Evolutionary conservation across 2,888 invertebrate species (phyloP).

Genomic region (Cremastinae sp.): DNA sequence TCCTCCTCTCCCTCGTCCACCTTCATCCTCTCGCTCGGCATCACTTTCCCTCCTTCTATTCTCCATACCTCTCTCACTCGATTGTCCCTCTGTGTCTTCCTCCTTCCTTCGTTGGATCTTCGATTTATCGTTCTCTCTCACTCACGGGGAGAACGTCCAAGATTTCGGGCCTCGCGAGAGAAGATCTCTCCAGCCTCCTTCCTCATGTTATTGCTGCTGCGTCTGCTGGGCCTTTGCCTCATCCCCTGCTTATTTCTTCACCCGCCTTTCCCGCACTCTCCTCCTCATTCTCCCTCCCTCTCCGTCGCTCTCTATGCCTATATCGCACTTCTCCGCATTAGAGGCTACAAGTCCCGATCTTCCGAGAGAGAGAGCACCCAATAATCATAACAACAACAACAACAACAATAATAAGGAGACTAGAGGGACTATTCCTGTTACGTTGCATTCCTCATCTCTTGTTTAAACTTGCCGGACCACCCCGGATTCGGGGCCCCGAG

Average conservation of each 20-base stretch:
- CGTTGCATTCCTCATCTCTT: constrained; percentile 79
- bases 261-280: constrained; percentile 40
- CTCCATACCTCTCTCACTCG: constrained; percentile 37
- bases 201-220: constrained; percentile 54
- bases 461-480: constrained; percentile 79
- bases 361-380: constrained; percentile 67
- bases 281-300: constrained; percentile 32
- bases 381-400: constrained; percentile 71
- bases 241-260: too few species aligned
- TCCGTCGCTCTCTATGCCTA: constrained; percentile 57
- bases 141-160: constrained; percentile 33
- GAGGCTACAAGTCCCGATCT: constrained; percentile 66
- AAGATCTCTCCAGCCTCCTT: constrained; percentile 60
- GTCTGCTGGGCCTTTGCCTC: constrained; percentile 48
- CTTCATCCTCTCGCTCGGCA: constrained; percentile 47
- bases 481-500: constrained; percentile 72
- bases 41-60: constrained; percentile 42
- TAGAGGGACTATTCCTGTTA: constrained; percentile 79
- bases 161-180: constrained; percentile 44
- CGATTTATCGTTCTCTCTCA: constrained; percentile 24
- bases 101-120: constrained; percentile 34
- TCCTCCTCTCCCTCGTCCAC: constrained; percentile 52
- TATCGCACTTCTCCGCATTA: constrained; percentile 68
- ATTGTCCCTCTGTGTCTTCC: constrained; percentile 61
- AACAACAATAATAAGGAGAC: constrained; percentile 71